These are phyloP conservation scores for Tenualosa thibaudeaui DNA, from an alignment of 2,797 vertebrate genomes.

Conservation along the genomic window DNA sequence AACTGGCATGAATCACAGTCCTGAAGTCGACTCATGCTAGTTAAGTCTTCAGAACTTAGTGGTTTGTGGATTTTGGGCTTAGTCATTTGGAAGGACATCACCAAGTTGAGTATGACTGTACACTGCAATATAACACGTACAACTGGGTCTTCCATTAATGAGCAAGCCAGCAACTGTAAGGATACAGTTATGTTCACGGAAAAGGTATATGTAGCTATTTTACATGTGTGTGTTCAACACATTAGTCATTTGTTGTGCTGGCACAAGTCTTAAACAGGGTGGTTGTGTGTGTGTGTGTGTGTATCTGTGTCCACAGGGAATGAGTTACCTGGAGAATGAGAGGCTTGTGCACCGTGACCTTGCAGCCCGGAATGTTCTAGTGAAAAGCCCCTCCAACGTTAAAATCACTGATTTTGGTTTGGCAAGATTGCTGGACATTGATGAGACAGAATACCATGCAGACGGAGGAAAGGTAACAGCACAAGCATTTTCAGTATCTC, in stretches of 20 bases:
- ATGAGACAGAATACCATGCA: slow-evolving; percentile 94
- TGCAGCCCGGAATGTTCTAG: slow-evolving; percentile 92
- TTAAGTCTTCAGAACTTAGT: no score
- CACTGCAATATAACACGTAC: no score
- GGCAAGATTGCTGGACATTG: slow-evolving; percentile 91
- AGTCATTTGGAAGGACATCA: no score
- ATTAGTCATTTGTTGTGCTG: no score
- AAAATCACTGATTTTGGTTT: slow-evolving; percentile 98
- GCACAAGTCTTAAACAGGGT: background rate
- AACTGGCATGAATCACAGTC: no score
- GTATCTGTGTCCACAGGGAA: slow-evolving; percentile 76
- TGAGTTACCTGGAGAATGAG: slow-evolving; percentile 95
- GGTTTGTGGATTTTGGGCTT: no score
- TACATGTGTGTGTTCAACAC: background rate
- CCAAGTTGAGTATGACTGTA: no score
- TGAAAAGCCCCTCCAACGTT: slow-evolving; percentile 94
- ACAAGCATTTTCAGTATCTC: background rate
- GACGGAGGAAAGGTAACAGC: slow-evolving; percentile 88
- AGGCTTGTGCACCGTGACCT: slow-evolving; percentile 93
- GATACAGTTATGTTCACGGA: no score
- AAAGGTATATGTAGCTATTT: background rate
- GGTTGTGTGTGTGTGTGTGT: background rate
- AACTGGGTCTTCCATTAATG: no score
- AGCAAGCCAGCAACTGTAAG: no score
- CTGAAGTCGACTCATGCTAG: no score